These are phyloP conservation scores for Bos javanicus DNA, from an alignment of 2,113 vertebrate genomes.

Conservation along the genomic window DNA sequence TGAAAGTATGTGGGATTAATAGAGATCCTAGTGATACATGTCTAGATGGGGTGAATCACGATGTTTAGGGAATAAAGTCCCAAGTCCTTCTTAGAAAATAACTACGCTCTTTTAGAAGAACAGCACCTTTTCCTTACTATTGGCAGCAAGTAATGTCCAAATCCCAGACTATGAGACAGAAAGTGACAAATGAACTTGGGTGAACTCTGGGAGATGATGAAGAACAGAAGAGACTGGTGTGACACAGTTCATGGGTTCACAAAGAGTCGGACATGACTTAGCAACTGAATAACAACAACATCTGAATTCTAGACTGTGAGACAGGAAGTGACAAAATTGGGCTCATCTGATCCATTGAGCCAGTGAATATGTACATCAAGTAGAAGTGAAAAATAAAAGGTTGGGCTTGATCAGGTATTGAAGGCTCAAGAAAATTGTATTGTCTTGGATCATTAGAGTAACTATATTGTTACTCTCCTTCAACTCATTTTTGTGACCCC, in stretches of 20 bases:
- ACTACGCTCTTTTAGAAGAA: neutral
- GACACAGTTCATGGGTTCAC: neutral
- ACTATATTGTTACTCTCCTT: neutral
- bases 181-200: neutral
- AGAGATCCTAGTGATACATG: neutral
- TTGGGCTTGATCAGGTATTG: neutral
- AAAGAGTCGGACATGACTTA: neutral
- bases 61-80: neutral
- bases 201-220: neutral
- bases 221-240: neutral
- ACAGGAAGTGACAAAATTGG: neutral
- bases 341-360: neutral
- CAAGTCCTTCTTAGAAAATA: neutral
- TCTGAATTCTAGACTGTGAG: neutral
- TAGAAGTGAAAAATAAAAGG: neutral
- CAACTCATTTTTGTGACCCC: neutral
- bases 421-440: neutral
- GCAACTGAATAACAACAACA: neutral
- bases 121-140: neutral
- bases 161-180: neutral
- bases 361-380: neutral
- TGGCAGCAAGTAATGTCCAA: neutral
- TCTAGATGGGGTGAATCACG: neutral
- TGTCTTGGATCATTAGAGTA: neutral
- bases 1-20: neutral